phyloP scores from a whole-genome alignment of 2,888 invertebrate species.

The Polymixis flavicincta region DNA sequence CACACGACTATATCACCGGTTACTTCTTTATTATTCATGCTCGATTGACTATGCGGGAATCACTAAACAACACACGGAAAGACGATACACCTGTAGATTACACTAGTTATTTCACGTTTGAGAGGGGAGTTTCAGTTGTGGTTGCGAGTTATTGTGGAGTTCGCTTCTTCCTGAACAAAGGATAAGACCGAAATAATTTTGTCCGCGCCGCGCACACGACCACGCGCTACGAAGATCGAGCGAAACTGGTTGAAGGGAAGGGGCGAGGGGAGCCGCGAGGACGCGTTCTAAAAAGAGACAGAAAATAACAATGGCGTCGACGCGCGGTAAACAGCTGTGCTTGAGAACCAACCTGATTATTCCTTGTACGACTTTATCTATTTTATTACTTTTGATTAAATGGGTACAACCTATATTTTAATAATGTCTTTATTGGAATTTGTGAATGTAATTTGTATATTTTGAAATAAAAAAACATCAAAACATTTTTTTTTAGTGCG shows the following conservation, averaged over 20 bases:
- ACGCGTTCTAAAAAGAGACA: constrained; percentile 78
- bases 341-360: constrained; percentile 33
- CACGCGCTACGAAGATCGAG: constrained; percentile 85
- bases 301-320: constrained; percentile 85
- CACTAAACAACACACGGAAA: constrained; percentile 84
- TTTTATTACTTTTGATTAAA: background rate
- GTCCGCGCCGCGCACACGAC: constrained; percentile 75
- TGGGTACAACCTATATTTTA: too few species aligned
- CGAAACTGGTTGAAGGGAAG: constrained; percentile 84
- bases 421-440: background rate
- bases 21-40: constrained; percentile 90
- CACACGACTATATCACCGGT: constrained; percentile 87
- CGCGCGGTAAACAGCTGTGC: constrained; percentile 85
- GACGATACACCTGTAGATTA: constrained; percentile 77
- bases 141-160: constrained; percentile 65
- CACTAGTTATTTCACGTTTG: constrained; percentile 72
- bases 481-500: constrained; percentile 2
- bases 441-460: background rate
- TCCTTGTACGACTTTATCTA: constrained; percentile 1
- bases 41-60: constrained; percentile 88
- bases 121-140: constrained; percentile 59
- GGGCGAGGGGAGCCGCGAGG: constrained; percentile 71
- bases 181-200: constrained; percentile 83
- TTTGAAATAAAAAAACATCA: background rate
- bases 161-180: constrained; percentile 86